These are phyloP conservation scores for Disparrhopalites patrizii DNA, from an alignment of 2,888 invertebrate species.

Conservation along the genomic window DNA sequence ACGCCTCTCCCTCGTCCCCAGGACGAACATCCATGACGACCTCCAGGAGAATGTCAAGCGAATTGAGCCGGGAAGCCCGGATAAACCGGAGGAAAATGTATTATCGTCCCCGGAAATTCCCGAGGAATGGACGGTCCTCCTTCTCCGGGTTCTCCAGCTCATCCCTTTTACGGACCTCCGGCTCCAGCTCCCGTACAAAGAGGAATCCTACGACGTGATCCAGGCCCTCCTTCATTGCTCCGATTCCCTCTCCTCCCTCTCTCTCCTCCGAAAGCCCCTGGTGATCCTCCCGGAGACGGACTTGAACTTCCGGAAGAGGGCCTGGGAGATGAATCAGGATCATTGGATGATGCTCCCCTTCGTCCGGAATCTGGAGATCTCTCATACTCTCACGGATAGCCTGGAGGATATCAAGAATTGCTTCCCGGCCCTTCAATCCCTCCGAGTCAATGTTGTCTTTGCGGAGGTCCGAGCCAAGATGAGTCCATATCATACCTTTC, in stretches of 20 bases:
- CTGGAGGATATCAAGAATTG: conserved; percentile 3
- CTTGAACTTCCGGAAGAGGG: neutral
- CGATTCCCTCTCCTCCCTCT: neutral
- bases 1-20: neutral
- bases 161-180: conserved; percentile 5
- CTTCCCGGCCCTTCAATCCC: conserved; percentile 6
- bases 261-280: conserved; percentile 1
- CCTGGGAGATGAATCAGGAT: conserved; percentile 7
- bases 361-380: neutral
- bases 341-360: neutral
- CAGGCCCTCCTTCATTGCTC: neutral
- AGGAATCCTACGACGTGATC: neutral
- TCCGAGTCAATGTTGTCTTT: neutral
- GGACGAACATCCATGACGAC: neutral
- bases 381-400: conserved; percentile 16
- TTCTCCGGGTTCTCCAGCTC: neutral
- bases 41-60: neutral
- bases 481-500: conserved; percentile 12
- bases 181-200: conserved; percentile 2
- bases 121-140: neutral
- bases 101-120: conserved; percentile 1
- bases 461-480: neutral
- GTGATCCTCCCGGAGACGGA: conserved; percentile 10
- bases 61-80: neutral
- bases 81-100: neutral